Percentiles rank a stretch among this genome's conserved stretches.
These are phyloP conservation scores for Philopedon plagiatum DNA, from an alignment of 2,888 invertebrate genomes.

Conservation along the genomic window DNA sequence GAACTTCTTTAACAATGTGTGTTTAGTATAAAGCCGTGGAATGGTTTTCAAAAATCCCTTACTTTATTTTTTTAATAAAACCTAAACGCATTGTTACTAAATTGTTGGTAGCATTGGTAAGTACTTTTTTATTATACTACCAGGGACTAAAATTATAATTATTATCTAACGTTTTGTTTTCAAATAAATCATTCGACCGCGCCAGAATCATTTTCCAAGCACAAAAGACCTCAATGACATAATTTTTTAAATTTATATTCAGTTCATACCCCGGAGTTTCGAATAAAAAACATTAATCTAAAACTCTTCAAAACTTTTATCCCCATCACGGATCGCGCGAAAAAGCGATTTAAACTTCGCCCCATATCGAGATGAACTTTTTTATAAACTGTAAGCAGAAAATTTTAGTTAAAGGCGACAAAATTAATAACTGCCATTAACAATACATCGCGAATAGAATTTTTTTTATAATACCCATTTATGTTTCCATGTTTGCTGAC, in stretches of 20 bases:
- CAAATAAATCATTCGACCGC: slow-evolving; percentile 5
- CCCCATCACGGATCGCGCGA: slow-evolving; percentile 36
- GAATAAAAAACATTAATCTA: slow-evolving; percentile 43
- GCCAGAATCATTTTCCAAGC: background rate
- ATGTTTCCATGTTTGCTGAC: too few species aligned
- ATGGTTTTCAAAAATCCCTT: too few species aligned
- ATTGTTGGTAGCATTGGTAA: too few species aligned
- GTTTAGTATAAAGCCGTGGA: too few species aligned
- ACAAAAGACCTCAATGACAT: slow-evolving; percentile 33
- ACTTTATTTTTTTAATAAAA: too few species aligned
- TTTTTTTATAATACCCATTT: too few species aligned
- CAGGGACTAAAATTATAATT: too few species aligned
- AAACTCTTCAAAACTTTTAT: slow-evolving; percentile 42
- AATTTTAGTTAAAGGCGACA: background rate
- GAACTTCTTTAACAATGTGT: too few species aligned
- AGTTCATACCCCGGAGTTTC: slow-evolving; percentile 23
- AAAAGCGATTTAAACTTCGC: slow-evolving; percentile 46
- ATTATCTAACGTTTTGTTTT: background rate
- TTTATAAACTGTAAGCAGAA: slow-evolving; percentile 33
- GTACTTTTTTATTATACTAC: too few species aligned
- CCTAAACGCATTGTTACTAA: too few species aligned
- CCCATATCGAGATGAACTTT: slow-evolving; percentile 41
- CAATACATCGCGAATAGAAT: too few species aligned
- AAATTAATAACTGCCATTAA: slow-evolving; percentile 22
- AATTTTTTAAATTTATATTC: slow-evolving; percentile 46